Conservation (phyloP, 2,113 vertebrate species). For the Myrmecobius fasciatus region DNA sequence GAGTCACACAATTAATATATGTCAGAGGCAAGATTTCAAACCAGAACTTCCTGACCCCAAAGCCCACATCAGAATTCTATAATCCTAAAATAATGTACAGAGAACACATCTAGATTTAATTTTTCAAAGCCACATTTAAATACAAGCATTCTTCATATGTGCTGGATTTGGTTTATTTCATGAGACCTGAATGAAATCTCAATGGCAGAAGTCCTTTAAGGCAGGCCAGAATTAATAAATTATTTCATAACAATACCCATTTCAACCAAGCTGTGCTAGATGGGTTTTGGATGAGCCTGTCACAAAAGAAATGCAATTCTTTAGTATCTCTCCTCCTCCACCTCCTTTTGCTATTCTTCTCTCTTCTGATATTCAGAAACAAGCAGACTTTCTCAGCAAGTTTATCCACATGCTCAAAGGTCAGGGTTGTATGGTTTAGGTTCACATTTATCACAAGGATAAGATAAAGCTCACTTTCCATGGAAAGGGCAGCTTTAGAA, state of each 20-base stretch:
- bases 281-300: constrained; percentile 14
- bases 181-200: not conserved
- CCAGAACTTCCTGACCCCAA: not conserved
- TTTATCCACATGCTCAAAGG: not conserved
- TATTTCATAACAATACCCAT: not conserved
- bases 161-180: not conserved
- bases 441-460: constrained; percentile 43
- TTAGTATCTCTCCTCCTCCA: not conserved
- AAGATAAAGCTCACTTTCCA: constrained; percentile 39
- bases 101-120: not conserved
- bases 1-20: not conserved
- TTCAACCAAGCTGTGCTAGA: not conserved
- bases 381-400: constrained; percentile 3
- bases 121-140: not conserved
- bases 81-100: not conserved
- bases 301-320: not conserved
- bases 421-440: constrained; percentile 28
- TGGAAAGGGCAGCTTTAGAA: constrained; percentile 61
- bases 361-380: not conserved
- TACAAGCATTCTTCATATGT: not conserved
- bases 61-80: not conserved
- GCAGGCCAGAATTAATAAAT: fast-evolving
- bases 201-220: not conserved
- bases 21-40: not conserved
- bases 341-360: not conserved